Evolutionary conservation across 1,140 invertebrate species (phyloP), one percentile per base, ranked within the genome.

Genomic region (Caenorhabditis elegans): DNA sequence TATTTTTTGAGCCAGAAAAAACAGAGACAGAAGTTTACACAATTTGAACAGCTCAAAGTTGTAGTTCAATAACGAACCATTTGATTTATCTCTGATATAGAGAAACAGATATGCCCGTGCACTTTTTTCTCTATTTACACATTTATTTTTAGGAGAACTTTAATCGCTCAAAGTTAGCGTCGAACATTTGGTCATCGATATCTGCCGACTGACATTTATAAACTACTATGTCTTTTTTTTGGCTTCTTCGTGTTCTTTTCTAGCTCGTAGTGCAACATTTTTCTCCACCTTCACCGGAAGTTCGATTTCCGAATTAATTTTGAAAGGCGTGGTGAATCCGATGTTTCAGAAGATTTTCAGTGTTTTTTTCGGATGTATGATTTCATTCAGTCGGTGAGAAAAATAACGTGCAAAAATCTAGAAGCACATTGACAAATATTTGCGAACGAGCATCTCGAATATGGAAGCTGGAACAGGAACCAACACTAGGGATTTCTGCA

Each of bases 91-190:
- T n/a, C n/a, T 70, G 17, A 10, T 31, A 4, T 13, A 31, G 5
- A 70, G 34, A 39, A 11, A 70, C 11, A 39, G 19, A 70, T 13
- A 70, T 17, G 55, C 34, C 17, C 17, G 8, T n/a, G n/a, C n/a
- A n/a, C n/a, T n/a, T n/a, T 22, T 70, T 39, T 70, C 22, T 70
- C 60, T 70, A 39, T 70, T 70, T 70, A n/a, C 34, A 39, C 34
- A 36, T 70, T 70, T 70, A 70, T 70, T 70, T 70, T 39, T 39
- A 13, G 31, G 17, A 70, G 60, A 39, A 70, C 60, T 60, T 39
- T 19, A 70, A 70, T 70, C 34, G 36, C 60, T 60, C 53, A 60
- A n/a, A n/a, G n/a, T n/a, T n/a, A n/a, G n/a, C n/a, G n/a, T 31
- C 28, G 53, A 60, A 31, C 53, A 60, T 60, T 34, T 60, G 53